These are phyloP conservation scores for Cephus sareptanus DNA, from an alignment of 2,888 invertebrate genomes.

Conservation along the genomic window DNA sequence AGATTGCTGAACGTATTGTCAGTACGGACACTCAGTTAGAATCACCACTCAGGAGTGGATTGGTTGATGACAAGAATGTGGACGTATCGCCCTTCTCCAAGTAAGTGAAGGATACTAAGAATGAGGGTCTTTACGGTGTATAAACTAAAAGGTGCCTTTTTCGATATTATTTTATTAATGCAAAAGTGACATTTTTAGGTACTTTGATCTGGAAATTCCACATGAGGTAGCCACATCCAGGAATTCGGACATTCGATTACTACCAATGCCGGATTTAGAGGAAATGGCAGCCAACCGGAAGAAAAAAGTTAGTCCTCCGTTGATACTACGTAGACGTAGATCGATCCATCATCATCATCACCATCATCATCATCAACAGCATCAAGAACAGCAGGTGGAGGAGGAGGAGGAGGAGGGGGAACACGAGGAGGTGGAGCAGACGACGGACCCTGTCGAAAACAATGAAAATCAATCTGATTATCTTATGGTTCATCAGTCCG, in stretches of 20 bases:
- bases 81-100: slow-evolving; percentile 55
- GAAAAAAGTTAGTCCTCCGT: slow-evolving; percentile 57
- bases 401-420: slow-evolving; percentile 23
- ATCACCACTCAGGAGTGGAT: slow-evolving; percentile 45
- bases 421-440: slow-evolving; percentile 14
- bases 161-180: background rate
- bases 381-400: background rate
- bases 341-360: slow-evolving; percentile 36
- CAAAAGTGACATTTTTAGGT: slow-evolving; percentile 36
- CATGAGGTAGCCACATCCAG: slow-evolving; percentile 49
- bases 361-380: slow-evolving; percentile 14
- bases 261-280: slow-evolving; percentile 63
- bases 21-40: slow-evolving; percentile 41
- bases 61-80: slow-evolving; percentile 27
- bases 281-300: slow-evolving; percentile 40
- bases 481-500: slow-evolving; percentile 35
- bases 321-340: slow-evolving; percentile 57
- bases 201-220: slow-evolving; percentile 57
- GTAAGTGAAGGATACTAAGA: slow-evolving; percentile 32
- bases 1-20: slow-evolving; percentile 38
- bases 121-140: background rate
- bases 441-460: slow-evolving; percentile 53
- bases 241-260: slow-evolving; percentile 55
- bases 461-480: slow-evolving; percentile 51
- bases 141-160: background rate